Evolutionary conservation across 37 sponge, comb jelly and placozoan species (phyloP), one percentile per base, ranked within the genome.

Genomic region (Beroe forskalii): DNA sequence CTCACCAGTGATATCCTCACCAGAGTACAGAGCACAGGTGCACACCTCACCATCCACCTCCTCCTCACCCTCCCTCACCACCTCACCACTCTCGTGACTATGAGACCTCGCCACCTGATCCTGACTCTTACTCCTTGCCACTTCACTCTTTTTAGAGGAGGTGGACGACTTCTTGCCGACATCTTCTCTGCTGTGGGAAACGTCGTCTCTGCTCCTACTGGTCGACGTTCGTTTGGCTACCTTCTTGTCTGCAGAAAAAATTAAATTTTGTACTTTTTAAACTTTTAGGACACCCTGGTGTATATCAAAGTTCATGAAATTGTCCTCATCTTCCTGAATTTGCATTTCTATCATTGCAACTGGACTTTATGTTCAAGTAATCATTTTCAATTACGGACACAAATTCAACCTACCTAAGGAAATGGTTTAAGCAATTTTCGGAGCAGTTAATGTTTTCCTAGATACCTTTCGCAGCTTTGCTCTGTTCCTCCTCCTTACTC

Each of bases 401-500:
- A n/a, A n/a, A n/a, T n/a, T n/a, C n/a, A n/a, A n/a, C n/a, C n/a
- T n/a, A n/a, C n/a, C n/a, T n/a, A n/a, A n/a, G n/a, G n/a, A n/a
- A n/a, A n/a, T n/a, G n/a, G n/a, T n/a, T n/a, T n/a, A n/a, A n/a
- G n/a, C n/a, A n/a, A n/a, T n/a, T n/a, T n/a, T n/a, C n/a, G n/a
- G n/a, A n/a, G n/a, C n/a, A n/a, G n/a, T n/a, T n/a, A n/a, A n/a
- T n/a, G n/a, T n/a, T n/a, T n/a, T n/a, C n/a, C n/a, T 48, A 48
- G 12, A 12, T 9, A 69, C 72, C 72, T 33, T 69, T 69, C 9
- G 72, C 86, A 42, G 55, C 86, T 64, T 64, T 64, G 4, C 17
- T 3, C 4, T 64, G 24, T 23, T 80, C 86, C 27, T 80, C 55
- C 25, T 80, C 86, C 55, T 43, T 80, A 25, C 86, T 80, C 86